These are phyloP conservation scores for Drosophila tropicalis DNA, from an alignment of 1,140 invertebrate genomes.

Conservation along the genomic window DNA sequence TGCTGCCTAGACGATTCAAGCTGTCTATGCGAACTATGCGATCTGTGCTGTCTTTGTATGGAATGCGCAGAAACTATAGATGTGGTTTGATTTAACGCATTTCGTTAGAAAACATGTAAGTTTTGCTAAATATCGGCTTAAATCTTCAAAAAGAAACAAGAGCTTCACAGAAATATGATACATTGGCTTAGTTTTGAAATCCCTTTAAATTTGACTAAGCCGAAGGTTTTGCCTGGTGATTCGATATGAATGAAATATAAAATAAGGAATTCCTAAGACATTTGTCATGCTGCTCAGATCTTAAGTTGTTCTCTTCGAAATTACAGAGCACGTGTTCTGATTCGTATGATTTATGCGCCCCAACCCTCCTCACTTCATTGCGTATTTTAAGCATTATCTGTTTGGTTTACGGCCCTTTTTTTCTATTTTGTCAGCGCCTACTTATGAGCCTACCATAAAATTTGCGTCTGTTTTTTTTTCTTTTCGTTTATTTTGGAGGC, in stretches of 20 bases:
- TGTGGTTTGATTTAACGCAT: neutral
- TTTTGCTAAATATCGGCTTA: neutral
- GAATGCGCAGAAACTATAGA: too few relatives aligned
- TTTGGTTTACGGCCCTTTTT: conserved; percentile 21
- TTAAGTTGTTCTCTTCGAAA: neutral
- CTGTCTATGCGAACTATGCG: too few relatives aligned
- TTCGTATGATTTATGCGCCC: conserved; percentile 11
- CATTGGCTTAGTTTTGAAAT: neutral
- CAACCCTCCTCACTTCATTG: neutral
- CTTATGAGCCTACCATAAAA: conserved; percentile 2
- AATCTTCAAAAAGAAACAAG: neutral
- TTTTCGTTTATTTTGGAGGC: conserved; percentile 18
- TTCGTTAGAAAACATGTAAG: neutral
- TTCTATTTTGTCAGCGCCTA: conserved; percentile 45
- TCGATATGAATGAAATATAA: neutral
- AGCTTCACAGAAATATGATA: neutral
- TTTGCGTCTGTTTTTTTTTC: neutral
- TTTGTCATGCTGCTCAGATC: neutral
- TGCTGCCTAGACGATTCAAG: too few relatives aligned
- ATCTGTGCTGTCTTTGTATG: too few relatives aligned
- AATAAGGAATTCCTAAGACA: neutral
- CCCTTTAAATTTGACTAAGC: neutral
- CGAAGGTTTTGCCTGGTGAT: neutral
- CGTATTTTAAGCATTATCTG: conserved; percentile 16
- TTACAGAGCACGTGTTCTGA: conserved; percentile 25